Evolutionary conservation across 2,888 invertebrate species (phyloP), one percentile per base, ranked within the genome.

Genomic region (Julus scandinavius): DNA sequence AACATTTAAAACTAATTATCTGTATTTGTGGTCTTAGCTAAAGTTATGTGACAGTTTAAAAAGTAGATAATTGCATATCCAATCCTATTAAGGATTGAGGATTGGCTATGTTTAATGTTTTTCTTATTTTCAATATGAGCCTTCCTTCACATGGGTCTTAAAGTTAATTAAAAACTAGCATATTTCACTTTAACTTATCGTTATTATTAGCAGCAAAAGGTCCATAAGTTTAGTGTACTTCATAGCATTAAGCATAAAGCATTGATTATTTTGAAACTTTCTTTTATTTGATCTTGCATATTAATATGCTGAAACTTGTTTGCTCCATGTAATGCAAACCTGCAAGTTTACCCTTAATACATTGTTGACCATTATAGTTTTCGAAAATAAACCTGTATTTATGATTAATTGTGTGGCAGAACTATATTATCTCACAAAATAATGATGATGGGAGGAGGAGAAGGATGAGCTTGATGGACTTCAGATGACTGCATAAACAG

Each of bases 311-410:
- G 58, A n/a, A 63, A 63, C n/a, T 63, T 63, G 58, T 63, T 63
- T 63, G n/a, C 58, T n/a, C 17, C n/a, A 63, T 63, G 15, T 11
- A 54, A 63, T 63, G n/a, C 17, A 63, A 63, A 2, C n/a, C n/a
- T 63, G n/a, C 17, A 63, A 63, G 58, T 13, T 63, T 63, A n/a
- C n/a, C 58, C n/a, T 4, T 54, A 54, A 54, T 54, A 54, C 54
- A 54, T 54, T 15, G 54, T 54, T 54, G 54, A 63, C 58, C 58
- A 63, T n/a, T 63, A 63, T n/a, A n/a, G 58, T 63, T 63, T 63
- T n/a, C n/a, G 58, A 63, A 63, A 63, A 63, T 63, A n/a, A 63
- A 63, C 58, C 58, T 63, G 58, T n/a, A 63, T n/a, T 63, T 63
- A 63, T 1, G 17, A 15, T 63, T 63, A 63, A 63, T 63, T 63